Evolutionary conservation across 2,113 vertebrate species (phyloP), one percentile per base, ranked within the genome.

Genomic region (Elachura formosa): DNA sequence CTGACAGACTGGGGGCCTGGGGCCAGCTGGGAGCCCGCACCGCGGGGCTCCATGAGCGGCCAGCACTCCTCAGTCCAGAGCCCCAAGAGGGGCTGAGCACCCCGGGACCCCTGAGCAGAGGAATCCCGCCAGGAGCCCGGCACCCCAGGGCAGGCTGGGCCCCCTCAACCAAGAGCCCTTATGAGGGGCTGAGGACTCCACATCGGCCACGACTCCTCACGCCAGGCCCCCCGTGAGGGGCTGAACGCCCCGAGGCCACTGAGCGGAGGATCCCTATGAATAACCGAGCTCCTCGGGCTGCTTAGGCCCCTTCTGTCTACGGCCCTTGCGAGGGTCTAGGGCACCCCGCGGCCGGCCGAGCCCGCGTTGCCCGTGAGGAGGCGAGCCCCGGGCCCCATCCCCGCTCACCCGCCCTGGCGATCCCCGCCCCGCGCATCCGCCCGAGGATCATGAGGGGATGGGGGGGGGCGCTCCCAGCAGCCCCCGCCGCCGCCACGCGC

Each of bases 231-330:
- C 33, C 15, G 2, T 11, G 54, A 68, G 63, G 28, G 23, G 38
- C 46, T n/a, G 73, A 61, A 8, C 23, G 10, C 55, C 12, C n/a
- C 10, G 15, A 52, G n/a, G 19, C n/a, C 46, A 7, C 19, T 66
- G n/a, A 28, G 22, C 49, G 11, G 21, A 48, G 45, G 5, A 14
- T 1, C 4, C 28, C 22, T 2, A 3, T 0, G 12, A 49, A 34
- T 10, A 25, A 19, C 33, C 9, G 21, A 51, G 29, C 24, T 19
- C 2, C n/a, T 59, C 23, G 15, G 10, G 12, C 14, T 9, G 54
- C 11, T 0, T 3, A 3, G 1, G 51, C 18, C 40, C n/a, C 8
- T 48, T 46, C n/a, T 3, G 11, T 8, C 2, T 34, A 12, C 0
- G 41, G 14, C 49, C 34, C 34, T 13, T 2, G 9, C 0, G 40